phyloP scores from a whole-genome alignment of 2,113 vertebrate species.

The Cacatua alba region DNA sequence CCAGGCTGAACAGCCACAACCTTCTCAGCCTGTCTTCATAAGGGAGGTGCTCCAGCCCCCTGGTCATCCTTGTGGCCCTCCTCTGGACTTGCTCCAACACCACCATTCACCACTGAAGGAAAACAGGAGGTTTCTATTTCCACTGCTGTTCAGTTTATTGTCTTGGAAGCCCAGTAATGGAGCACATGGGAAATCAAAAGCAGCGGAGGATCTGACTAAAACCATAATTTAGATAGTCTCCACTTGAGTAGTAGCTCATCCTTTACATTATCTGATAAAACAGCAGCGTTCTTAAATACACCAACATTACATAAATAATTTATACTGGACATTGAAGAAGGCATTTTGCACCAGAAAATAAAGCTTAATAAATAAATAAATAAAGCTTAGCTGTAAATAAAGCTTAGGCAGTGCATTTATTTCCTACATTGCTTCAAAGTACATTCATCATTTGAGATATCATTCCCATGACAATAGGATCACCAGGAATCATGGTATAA shows the following conservation, averaged over 20 bases:
- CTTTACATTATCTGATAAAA: not conserved
- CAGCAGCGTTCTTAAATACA: not conserved
- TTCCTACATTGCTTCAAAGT: not conserved
- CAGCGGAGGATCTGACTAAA: not conserved
- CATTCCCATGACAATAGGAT: not conserved
- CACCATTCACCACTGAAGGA: not conserved
- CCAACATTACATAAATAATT: not conserved
- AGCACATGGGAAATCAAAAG: not conserved
- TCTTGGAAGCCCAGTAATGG: not conserved
- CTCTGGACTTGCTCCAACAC: not conserved
- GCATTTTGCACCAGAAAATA: not conserved
- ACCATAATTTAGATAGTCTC: not conserved
- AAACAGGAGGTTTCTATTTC: not conserved
- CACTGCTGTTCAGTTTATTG: not conserved
- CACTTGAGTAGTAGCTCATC: not conserved
- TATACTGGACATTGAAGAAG: not conserved
- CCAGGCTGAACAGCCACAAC: not conserved
- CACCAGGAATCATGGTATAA: not conserved
- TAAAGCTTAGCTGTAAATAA: not conserved
- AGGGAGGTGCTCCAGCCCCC: not conserved
- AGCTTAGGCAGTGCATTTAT: not conserved
- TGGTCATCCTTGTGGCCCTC: not conserved
- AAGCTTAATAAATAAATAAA: too few species aligned
- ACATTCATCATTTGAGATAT: not conserved
- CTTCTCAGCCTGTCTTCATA: not conserved